Conservation (phyloP, 2,888 invertebrate genomes). For the Hoplodrina ambigua region DNA sequence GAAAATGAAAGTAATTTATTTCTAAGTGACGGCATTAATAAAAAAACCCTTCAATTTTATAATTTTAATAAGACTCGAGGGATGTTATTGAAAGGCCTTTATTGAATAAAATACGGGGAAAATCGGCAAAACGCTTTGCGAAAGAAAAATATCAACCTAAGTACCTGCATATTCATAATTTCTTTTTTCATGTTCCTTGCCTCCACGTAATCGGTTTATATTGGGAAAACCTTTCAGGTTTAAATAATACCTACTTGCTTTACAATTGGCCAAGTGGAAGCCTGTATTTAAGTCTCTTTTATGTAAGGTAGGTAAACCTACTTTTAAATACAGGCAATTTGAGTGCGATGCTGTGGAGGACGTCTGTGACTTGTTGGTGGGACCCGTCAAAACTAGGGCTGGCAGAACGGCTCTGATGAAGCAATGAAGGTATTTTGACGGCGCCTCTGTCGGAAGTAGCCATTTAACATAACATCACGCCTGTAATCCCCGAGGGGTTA, state of each 20-base stretch:
- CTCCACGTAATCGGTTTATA: conserved; percentile 72
- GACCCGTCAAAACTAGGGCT: no score
- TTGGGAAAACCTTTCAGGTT: conserved; percentile 55
- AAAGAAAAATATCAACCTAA: conserved; percentile 73
- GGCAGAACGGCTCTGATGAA: no score
- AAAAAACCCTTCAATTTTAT: conserved; percentile 75
- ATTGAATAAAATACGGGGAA: conserved; percentile 76
- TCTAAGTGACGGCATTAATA: conserved; percentile 70
- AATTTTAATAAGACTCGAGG: conserved; percentile 75
- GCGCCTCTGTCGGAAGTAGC: no score
- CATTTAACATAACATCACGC: no score
- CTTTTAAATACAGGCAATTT: background rate
- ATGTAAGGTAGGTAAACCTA: background rate
- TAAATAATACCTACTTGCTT: conserved; percentile 51
- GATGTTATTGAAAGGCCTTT: conserved; percentile 81
- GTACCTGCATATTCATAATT: conserved; percentile 69
- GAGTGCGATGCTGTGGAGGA: no score
- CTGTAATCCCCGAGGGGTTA: no score
- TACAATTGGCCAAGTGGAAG: conserved; percentile 38
- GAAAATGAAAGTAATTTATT: conserved; percentile 71
- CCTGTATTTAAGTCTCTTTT: conserved; percentile 13
- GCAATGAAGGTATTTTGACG: no score
- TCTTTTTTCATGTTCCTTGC: conserved; percentile 64
- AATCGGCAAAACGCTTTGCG: conserved; percentile 73
- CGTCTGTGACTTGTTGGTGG: no score